Conservation (phyloP, 1,140 invertebrate genomes). For the Rhagoletis pomonella region DNA sequence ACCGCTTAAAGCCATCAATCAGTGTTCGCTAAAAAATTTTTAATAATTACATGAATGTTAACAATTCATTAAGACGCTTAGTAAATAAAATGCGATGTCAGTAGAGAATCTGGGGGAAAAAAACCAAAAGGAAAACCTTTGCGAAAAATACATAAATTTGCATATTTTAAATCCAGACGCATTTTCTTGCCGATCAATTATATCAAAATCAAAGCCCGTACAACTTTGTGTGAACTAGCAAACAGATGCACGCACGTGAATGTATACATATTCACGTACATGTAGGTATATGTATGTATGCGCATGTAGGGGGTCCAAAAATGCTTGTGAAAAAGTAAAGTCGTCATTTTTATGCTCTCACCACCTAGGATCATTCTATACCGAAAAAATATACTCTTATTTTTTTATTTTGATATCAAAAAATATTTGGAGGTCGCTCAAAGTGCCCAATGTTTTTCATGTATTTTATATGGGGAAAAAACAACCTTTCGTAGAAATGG, state of each 20-base stretch:
- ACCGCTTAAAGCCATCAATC: background rate
- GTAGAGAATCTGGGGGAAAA: background rate
- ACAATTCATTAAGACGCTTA: background rate
- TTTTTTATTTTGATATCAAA: too few species aligned
- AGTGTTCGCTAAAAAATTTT: background rate
- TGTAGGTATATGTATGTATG: too few species aligned
- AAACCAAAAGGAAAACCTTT: background rate
- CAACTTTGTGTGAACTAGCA: background rate
- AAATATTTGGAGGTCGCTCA: too few species aligned
- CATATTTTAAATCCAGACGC: slow-evolving; percentile 19
- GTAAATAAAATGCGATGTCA: slow-evolving; percentile 13
- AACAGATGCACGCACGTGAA: background rate
- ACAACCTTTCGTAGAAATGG: too few species aligned
- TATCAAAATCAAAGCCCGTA: slow-evolving; percentile 28
- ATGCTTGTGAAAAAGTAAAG: too few species aligned
- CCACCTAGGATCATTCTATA: too few species aligned
- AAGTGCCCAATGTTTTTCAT: too few species aligned
- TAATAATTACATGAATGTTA: slow-evolving; percentile 31
- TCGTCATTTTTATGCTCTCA: too few species aligned
- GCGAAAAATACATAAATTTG: slow-evolving; percentile 23
- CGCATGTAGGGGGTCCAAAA: background rate
- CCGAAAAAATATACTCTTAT: too few species aligned
- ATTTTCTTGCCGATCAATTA: slow-evolving; percentile 46
- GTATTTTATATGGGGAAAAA: too few species aligned
- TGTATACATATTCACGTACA: background rate